Base-by-base conservation (phyloP, 2,888 invertebrate genomes). In the Augochlorella aurata region DNA sequence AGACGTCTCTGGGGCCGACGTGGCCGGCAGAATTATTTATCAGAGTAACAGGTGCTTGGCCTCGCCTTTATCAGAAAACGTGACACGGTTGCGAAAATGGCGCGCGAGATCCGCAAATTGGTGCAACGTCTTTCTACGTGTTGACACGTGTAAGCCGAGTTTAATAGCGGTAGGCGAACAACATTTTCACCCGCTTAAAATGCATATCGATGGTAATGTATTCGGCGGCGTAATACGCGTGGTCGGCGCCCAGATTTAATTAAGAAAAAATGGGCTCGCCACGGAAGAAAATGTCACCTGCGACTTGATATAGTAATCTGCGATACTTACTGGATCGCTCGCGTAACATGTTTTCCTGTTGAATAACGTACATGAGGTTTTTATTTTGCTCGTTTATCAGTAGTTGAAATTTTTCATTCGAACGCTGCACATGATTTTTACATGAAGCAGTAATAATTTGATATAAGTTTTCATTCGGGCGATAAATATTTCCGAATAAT, bases 31-130 rank as follows among this genome's bases (percentile, higher is more conserved):
- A 78, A 81, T 87, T 81, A 78, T 85, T 87, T 85, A 83, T 79
- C 86, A 78, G 71, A 70, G 85, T 87, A 86, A 86, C 87, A 87
- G 87, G 87, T 86, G 76, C 73, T 65, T 54, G 24, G 69, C 52
- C 76, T 70, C 47, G 63, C 65, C 74, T 85, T 85, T 82, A 85
- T 86, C 87, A 66, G 77, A 49, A 63, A 52, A 80, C 71, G 77
- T n/a, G 79, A 76, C 71, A 14, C 18, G 80, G 67, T 74, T 68
- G 71, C n/a, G 54, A 71, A 61, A 71, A 67, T 47, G 67, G 70
- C 71, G 21, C 44, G 29, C 16, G 29, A 12, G 66, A 68, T 0
- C 47, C n/a, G 61, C 54, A 68, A 83, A 78, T 83, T 71, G 58
- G 76, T 75, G 77, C 69, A 68, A 77, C 58, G 47, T 58, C 50